Conservation (phyloP, 1,140 invertebrate genomes). For the Anastrepha obliqua region DNA sequence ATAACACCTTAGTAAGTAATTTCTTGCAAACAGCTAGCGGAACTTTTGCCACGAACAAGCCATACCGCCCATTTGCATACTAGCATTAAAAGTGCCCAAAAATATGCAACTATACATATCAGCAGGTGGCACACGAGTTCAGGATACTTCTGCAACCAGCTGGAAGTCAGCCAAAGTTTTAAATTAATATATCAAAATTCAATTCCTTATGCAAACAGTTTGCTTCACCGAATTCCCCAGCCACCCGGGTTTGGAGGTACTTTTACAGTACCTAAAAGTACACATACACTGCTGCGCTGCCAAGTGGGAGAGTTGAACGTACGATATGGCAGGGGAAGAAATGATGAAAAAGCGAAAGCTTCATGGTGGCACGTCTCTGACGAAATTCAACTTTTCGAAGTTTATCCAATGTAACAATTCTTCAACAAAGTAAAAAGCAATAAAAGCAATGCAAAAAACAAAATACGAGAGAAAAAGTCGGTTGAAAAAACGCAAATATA, state of each 20-base stretch:
- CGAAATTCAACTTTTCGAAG: constrained; percentile 38
- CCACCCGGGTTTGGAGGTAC: not conserved
- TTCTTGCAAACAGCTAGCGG: constrained; percentile 40
- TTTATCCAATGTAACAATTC: constrained; percentile 28
- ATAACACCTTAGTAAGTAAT: constrained; percentile 38
- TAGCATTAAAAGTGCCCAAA: constrained; percentile 28
- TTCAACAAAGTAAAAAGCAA: not conserved
- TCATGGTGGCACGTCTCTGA: not conserved
- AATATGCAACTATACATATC: constrained; percentile 24
- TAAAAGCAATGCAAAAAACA: not conserved
- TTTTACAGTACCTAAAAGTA: not conserved
- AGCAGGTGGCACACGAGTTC: constrained; percentile 21
- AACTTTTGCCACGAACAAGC: not conserved
- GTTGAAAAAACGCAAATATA: constrained; percentile 5
- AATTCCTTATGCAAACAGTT: constrained; percentile 48
- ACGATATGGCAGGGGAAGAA: not conserved
- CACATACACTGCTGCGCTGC: too few species aligned
- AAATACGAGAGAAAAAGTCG: not conserved
- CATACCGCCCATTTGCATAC: not conserved
- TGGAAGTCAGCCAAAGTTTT: constrained; percentile 53
- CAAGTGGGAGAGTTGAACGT: not conserved
- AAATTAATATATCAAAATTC: constrained; percentile 55
- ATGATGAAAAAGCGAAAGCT: constrained; percentile 45
- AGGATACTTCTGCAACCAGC: not conserved
- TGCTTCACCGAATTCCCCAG: not conserved